phyloP scores from a whole-genome alignment of 2,888 invertebrate species.

The Apamea monoglypha region DNA sequence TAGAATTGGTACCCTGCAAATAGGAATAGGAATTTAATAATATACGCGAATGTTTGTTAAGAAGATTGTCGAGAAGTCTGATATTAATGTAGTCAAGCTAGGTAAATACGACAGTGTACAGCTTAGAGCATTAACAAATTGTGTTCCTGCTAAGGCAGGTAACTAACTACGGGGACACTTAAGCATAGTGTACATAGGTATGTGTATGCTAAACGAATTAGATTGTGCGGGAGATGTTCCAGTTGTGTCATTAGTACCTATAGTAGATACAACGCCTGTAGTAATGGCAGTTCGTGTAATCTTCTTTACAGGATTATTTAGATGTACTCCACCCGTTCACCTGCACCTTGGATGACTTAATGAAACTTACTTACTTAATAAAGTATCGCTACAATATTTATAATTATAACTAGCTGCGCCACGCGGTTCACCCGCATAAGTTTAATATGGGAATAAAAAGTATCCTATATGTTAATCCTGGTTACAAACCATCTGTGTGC shows the following conservation, averaged over 20 bases:
- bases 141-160: slow-evolving; percentile 29
- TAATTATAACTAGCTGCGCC: too few species aligned
- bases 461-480: too few species aligned
- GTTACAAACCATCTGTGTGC: too few species aligned
- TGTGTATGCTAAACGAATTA: slow-evolving; percentile 44
- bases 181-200: slow-evolving; percentile 10
- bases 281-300: not conserved
- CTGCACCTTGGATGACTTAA: too few species aligned
- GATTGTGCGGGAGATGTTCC: slow-evolving; percentile 3
- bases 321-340: too few species aligned
- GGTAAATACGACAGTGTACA: slow-evolving; percentile 30
- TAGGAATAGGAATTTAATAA: not conserved
- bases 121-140: slow-evolving; percentile 47
- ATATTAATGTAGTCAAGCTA: slow-evolving; percentile 30
- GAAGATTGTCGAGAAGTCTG: not conserved
- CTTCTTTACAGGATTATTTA: not conserved
- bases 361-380: too few species aligned
- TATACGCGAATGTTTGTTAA: not conserved
- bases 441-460: too few species aligned
- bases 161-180: slow-evolving; percentile 47
- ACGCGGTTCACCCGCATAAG: too few species aligned
- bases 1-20: slow-evolving; percentile 1
- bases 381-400: too few species aligned
- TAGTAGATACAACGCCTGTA: not conserved
- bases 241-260: slow-evolving; percentile 26